These are phyloP conservation scores for Stigmatopora argus DNA, from an alignment of 2,113 vertebrate genomes.

Conservation along the genomic window DNA sequence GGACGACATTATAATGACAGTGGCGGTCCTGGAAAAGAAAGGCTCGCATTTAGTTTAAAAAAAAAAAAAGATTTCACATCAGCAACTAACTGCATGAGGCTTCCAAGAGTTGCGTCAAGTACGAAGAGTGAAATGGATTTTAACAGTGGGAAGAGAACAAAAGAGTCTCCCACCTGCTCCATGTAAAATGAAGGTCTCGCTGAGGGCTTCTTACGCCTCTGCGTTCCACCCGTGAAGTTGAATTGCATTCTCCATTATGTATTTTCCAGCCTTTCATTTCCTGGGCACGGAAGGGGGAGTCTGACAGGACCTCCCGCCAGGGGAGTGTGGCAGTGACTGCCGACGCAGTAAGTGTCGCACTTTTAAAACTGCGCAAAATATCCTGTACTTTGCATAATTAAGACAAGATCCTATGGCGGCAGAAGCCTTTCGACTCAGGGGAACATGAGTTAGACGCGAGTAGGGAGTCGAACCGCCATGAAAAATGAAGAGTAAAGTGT, in stretches of 20 bases:
- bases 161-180: constrained; percentile 75
- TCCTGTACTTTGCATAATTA: constrained; percentile 76
- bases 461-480: constrained; percentile 54
- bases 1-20: constrained; percentile 49
- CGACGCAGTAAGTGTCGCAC: constrained; percentile 65
- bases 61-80: constrained; percentile 49
- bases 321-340: constrained; percentile 62
- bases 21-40: constrained; percentile 44
- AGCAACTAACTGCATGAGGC: constrained; percentile 45
- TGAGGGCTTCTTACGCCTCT: constrained; percentile 68
- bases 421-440: constrained; percentile 58
- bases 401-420: constrained; percentile 65
- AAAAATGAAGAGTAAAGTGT: constrained; percentile 54
- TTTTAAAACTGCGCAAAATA: constrained; percentile 71
- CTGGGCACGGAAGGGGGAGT: constrained; percentile 57
- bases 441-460: constrained; percentile 61
- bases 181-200: constrained; percentile 74
- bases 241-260: constrained; percentile 74
- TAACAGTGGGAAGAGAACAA: constrained; percentile 76
- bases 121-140: constrained; percentile 75
- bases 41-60: constrained; percentile 41
- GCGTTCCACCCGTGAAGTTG: constrained; percentile 68
- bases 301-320: constrained; percentile 75
- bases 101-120: constrained; percentile 68
- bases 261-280: constrained; percentile 74